Base-by-base conservation (phyloP, 1,140 invertebrate species). In the Drosophila mauritiana region DNA sequence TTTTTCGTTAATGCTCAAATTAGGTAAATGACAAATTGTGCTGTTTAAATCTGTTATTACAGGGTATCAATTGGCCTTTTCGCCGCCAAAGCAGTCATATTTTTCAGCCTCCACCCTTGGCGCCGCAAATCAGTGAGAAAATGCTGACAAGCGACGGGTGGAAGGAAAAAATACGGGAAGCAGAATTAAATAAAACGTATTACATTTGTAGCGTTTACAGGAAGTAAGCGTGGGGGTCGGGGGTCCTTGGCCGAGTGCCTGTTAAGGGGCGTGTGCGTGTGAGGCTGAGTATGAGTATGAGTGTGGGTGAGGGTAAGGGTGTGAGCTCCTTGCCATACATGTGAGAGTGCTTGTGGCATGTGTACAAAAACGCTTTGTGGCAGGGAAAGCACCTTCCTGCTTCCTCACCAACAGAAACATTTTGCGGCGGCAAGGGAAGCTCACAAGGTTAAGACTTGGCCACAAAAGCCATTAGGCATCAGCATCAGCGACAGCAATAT, bases 121-220 rank as follows among this genome's bases (percentile, higher is more conserved):
- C 48, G 79, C 56, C 75, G 63, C 68, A 89, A 88, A 88, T 89
- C 80, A 88, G 76, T 88, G 73, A 84, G 76, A 88, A 88, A 88
- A 89, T 84, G 84, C 84, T 88, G 84, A 88, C 84, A 88, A 77
- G 84, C 82, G 61, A 63, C 49, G 54, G 72, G 56, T 54, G 53
- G 42, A 20, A 75, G 52, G 58, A 73, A 48, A 42, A 69, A 43
- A 72, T 45, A 54, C 59, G 61, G 56, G 69, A 58, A 58, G 61
- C 45, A 65, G 51, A 36, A 75, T 88, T 88, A 88, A 89, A 88
- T 88, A 88, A 88, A 88, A 89, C 84, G 84, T 88, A 82, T 88
- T 89, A 89, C 77, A 89, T 89, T 89, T 89, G 80, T 90, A 77
- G 76, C 83, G 74, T 79, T 79, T 73, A 70, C 75, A 81, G 78